Percentiles rank a stretch among this genome's conserved stretches.
Conservation (phyloP, 2,888 invertebrate genomes). For the Troglohyphantes excavatus region DNA sequence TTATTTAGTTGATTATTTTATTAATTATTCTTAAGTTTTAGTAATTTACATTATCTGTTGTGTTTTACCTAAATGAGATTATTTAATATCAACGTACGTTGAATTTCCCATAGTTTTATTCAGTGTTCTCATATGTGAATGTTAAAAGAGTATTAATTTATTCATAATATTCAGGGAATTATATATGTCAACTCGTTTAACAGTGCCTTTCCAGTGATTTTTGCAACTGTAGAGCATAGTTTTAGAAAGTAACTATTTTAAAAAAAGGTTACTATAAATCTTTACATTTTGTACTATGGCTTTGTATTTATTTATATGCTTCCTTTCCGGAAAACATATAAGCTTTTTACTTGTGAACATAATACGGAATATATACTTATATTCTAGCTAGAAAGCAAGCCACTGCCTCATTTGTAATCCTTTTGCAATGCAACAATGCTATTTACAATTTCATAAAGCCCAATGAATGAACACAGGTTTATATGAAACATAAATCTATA, state of each 20-base stretch:
- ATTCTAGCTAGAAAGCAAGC: neutral
- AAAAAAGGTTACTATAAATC: neutral
- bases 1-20: no score
- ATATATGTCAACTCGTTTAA: neutral
- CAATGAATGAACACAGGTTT: no score
- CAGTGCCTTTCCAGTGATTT: neutral
- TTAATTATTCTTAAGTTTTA: neutral
- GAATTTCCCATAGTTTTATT: neutral
- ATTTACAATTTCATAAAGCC: neutral
- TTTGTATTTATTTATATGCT: neutral
- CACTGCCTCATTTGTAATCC: neutral
- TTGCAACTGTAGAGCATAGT: neutral
- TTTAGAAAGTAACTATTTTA: neutral
- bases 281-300: neutral
- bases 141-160: neutral
- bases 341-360: neutral
- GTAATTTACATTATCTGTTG: neutral
- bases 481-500: no score
- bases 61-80: neutral
- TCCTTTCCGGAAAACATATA: neutral
- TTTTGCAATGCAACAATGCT: neutral
- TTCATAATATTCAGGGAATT: neutral
- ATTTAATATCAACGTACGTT: neutral
- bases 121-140: neutral
- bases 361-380: neutral